Conservation (phyloP, 2,113 vertebrate species). For the Salvelinus alpinus region DNA sequence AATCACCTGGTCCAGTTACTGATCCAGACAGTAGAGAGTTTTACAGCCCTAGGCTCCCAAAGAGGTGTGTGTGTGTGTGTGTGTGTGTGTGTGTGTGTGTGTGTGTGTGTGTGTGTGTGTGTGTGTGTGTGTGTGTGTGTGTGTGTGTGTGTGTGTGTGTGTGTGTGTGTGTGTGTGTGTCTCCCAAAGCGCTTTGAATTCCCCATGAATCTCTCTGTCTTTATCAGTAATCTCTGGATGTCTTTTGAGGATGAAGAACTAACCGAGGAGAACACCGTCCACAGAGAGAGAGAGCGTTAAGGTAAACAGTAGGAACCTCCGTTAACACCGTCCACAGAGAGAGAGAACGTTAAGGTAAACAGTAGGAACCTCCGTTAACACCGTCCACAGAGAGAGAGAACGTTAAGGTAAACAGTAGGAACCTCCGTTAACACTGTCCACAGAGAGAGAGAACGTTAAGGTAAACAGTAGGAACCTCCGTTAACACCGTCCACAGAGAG, state of each 20-base stretch:
- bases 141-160: background rate
- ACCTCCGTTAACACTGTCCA: no score
- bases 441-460: no score
- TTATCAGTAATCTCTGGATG: constrained; percentile 45
- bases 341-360: no score
- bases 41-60: constrained; percentile 33
- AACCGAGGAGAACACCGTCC: background rate
- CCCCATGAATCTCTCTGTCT: constrained; percentile 54
- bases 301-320: background rate
- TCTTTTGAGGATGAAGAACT: constrained; percentile 24
- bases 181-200: constrained; percentile 51
- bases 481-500: background rate
- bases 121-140: no score
- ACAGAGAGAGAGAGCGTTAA: no score
- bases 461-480: no score
- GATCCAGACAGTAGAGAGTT: constrained; percentile 32
- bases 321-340: background rate
- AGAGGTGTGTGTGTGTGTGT: background rate
- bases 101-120: no score
- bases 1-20: constrained; percentile 45
- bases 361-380: background rate
- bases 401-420: no score
- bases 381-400: background rate
- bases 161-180: background rate
- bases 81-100: no score